A percentile compares a stretch with the other conserved stretches of the same genome.
Conservation (phyloP, 2,888 invertebrate genomes). For the Pherbina coryleti region DNA sequence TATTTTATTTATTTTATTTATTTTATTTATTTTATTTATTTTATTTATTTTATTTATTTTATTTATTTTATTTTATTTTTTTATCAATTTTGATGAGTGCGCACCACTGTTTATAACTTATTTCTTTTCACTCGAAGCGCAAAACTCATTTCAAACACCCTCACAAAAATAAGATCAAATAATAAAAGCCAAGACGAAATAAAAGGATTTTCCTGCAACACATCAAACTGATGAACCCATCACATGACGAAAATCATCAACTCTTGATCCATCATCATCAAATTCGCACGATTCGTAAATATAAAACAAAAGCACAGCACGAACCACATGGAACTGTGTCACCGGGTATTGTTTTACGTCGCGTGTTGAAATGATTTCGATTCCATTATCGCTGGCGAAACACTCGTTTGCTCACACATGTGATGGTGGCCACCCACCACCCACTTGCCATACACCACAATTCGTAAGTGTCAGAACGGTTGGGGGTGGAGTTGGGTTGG, state of each 20-base stretch:
- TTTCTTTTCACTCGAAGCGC: not conserved
- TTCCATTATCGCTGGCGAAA: slow-evolving; percentile 22
- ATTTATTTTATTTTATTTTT: not conserved
- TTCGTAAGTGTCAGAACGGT: not conserved
- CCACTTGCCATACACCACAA: not conserved
- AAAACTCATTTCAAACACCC: not conserved
- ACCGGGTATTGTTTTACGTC: slow-evolving; percentile 23
- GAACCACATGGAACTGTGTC: slow-evolving; percentile 16
- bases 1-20: too few relatives aligned
- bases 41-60: not conserved
- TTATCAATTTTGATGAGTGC: not conserved
- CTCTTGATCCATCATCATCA: slow-evolving; percentile 44
- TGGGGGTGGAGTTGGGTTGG: not conserved
- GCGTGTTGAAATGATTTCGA: slow-evolving; percentile 50
- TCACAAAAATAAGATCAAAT: not conserved
- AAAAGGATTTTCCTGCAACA: slow-evolving; percentile 37
- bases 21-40: not conserved
- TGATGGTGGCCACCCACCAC: not conserved
- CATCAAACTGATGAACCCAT: slow-evolving; percentile 32
- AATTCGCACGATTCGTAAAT: slow-evolving; percentile 37
- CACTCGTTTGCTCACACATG: slow-evolving; percentile 9
- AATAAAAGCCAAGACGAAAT: not conserved
- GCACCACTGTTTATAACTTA: not conserved
- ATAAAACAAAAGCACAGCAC: not conserved
- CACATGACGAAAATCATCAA: slow-evolving; percentile 30